These are phyloP conservation scores for Proctacanthus coquilletti DNA, from an alignment of 1,140 invertebrate species.

Conservation along the genomic window DNA sequence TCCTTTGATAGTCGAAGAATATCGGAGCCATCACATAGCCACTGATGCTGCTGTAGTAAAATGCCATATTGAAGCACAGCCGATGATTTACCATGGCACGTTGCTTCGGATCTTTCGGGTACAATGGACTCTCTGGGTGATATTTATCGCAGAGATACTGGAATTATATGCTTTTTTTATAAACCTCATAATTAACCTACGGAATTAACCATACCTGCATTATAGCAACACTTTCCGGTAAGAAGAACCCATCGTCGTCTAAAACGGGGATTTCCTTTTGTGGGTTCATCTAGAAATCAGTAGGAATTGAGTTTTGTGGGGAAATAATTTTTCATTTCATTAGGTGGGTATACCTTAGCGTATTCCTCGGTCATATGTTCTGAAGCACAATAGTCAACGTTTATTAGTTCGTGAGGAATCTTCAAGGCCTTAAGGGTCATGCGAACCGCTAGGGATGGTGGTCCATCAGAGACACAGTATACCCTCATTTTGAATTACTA, in stretches of 20 bases:
- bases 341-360: slow-evolving; percentile 36
- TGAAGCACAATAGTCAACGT: slow-evolving; percentile 48
- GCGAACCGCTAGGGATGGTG: slow-evolving; percentile 54
- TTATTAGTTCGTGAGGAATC: slow-evolving; percentile 44
- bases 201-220: slow-evolving; percentile 33
- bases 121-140: slow-evolving; percentile 41
- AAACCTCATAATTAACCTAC: background rate
- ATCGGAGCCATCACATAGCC: slow-evolving; percentile 39
- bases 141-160: slow-evolving; percentile 61
- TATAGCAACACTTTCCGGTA: slow-evolving; percentile 63
- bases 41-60: slow-evolving; percentile 54
- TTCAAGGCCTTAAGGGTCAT: slow-evolving; percentile 46
- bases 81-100: slow-evolving; percentile 58
- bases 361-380: slow-evolving; percentile 56
- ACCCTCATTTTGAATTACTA: slow-evolving; percentile 37
- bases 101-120: slow-evolving; percentile 48
- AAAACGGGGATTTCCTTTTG: slow-evolving; percentile 65
- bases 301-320: background rate
- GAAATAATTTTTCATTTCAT: background rate
- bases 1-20: slow-evolving; percentile 54
- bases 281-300: slow-evolving; percentile 47
- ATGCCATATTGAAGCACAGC: slow-evolving; percentile 56
- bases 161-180: background rate
- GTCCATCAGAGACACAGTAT: slow-evolving; percentile 55
- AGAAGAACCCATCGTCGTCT: slow-evolving; percentile 51